These are phyloP conservation scores for Cyphomyrmex costatus DNA, from an alignment of 1,140 invertebrate genomes.

Conservation along the genomic window DNA sequence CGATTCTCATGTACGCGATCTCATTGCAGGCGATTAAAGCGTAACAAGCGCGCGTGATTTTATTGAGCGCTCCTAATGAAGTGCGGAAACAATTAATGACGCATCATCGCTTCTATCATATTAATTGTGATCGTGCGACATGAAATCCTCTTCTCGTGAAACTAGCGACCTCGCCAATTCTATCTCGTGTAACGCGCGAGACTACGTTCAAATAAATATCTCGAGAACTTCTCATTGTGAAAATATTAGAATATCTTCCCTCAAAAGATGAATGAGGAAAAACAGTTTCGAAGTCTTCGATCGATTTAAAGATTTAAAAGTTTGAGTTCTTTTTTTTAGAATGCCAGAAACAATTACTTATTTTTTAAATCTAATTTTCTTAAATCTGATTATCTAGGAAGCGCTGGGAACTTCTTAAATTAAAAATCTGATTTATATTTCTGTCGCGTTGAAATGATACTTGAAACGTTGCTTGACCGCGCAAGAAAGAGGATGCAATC, in stretches of 20 bases:
- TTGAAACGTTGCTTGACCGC: slow-evolving; percentile 19
- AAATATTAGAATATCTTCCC: background rate
- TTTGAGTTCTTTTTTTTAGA: background rate
- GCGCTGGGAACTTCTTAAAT: slow-evolving; percentile 32
- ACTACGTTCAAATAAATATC: background rate
- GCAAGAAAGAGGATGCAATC: slow-evolving; percentile 16
- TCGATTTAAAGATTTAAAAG: slow-evolving; percentile 8
- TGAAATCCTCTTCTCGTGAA: background rate
- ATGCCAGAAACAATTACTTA: slow-evolving; percentile 14
- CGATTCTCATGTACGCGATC: background rate
- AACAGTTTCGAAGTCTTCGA: background rate
- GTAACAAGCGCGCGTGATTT: slow-evolving; percentile 47
- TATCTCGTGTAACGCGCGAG: background rate
- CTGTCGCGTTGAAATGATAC: slow-evolving; percentile 6
- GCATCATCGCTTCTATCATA: slow-evolving; percentile 53
- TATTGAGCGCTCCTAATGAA: slow-evolving; percentile 50
- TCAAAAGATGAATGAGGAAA: background rate
- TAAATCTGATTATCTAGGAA: slow-evolving; percentile 29
- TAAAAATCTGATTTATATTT: slow-evolving; percentile 49
- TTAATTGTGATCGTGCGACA: slow-evolving; percentile 34
- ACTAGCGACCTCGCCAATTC: background rate
- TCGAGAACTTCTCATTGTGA: background rate
- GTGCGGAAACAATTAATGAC: slow-evolving; percentile 60
- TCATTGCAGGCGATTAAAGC: slow-evolving; percentile 40
- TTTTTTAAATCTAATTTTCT: slow-evolving; percentile 22